Evolutionary conservation across 2,888 invertebrate genomes (phyloP).

Genomic region (Hemaris fuciformis): DNA sequence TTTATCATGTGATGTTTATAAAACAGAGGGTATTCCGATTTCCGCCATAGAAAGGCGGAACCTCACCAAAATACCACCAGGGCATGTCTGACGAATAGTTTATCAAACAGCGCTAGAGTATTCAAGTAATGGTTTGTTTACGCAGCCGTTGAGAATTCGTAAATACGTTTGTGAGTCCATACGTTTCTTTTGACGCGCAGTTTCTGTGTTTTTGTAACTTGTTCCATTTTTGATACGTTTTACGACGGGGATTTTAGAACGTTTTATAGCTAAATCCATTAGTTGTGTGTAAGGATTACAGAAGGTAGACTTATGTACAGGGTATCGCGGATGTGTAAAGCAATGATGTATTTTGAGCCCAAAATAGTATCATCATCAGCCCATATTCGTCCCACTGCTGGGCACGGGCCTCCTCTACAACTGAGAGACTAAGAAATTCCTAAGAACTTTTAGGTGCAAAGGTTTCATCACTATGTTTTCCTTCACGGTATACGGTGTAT

Average conservation of each 20-base stretch:
- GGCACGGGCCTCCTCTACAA: no score
- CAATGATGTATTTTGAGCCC: no score
- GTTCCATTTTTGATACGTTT: not conserved
- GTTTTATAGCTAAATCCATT: not conserved
- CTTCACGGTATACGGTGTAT: no score
- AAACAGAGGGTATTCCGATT: not conserved
- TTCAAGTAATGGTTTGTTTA: constrained; percentile 30
- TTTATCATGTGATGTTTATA: no score
- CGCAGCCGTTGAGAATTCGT: constrained; percentile 23
- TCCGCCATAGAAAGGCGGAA: not conserved
- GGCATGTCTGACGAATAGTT: constrained; percentile 14
- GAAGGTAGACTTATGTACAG: no score
- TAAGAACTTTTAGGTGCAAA: no score
- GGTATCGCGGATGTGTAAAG: no score
- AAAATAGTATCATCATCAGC: no score
- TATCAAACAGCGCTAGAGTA: constrained; percentile 12
- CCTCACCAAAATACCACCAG: not conserved
- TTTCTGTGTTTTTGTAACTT: not conserved
- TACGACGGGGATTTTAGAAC: not conserved
- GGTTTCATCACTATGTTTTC: no score
- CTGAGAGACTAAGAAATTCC: no score
- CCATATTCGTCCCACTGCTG: no score
- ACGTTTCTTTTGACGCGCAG: constrained; percentile 14
- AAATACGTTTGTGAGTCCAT: constrained; percentile 21
- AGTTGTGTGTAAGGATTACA: no score